Evolutionary conservation across 2,113 vertebrate species (phyloP), one percentile per base, ranked within the genome.

Genomic region (Albula goreensis): DNA sequence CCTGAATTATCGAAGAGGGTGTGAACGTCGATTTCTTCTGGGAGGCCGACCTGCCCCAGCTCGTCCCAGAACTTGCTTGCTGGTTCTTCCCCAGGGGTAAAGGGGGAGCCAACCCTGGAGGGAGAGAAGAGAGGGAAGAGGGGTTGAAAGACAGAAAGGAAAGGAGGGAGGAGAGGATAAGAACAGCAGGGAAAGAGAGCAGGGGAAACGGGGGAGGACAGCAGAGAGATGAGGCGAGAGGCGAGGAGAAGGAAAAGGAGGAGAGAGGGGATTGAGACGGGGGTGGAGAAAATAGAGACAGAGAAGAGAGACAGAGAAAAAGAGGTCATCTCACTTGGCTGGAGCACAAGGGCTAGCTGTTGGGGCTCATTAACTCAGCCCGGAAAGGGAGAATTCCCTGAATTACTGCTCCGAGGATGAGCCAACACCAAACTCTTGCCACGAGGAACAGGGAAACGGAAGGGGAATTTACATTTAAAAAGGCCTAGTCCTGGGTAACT

Each of bases 1-100:
- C 98, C 98, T 95, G 98, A 97, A 91, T 97, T 92, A 85, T 97
- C 97, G 89, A 99, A 98, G 94, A 99, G 96, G 96, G 97, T 96
- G 94, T 96, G 96, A 94, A 97, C 90, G 87, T 97, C 96, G 88
- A 96, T 91, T 94, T 96, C 95, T 91, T 97, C 96, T 50, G 98
- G 98, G 93, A 99, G 96, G 92, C 98, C 98, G 82, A 99, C 98
- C 91, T 96, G 96, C 93, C 96, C 97, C 91, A 99, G 97, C 93
- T 99, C 98, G 90, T 99, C 97, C 97, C 97, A 99, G 87, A 96
- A 94, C 94, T 96, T 97, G 90, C 93, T 96, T 90, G 94, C 91
- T 90, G 95, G 94, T 82, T 98, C 98, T 2, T 98, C 97, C 82
- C 89, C 92, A 1, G 49, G 80, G 53, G 51, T 79, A 50, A 49